A percentile compares a stretch with the other conserved stretches of the same genome.
phyloP scores from a whole-genome alignment of 2,888 invertebrate genomes.

The Mesoligia furuncula region DNA sequence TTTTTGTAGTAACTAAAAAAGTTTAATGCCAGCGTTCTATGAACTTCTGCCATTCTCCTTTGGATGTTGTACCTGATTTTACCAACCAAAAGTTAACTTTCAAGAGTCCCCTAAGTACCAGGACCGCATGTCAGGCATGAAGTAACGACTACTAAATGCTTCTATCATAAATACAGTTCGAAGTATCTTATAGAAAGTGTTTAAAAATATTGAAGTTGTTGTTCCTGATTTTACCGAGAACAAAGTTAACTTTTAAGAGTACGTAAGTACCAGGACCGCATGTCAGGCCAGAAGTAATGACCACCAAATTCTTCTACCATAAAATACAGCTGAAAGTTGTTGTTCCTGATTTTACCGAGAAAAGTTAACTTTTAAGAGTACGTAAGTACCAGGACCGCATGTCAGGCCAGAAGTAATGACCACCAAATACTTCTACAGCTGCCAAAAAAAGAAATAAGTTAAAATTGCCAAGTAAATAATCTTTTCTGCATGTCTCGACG shows the following conservation, averaged over 20 bases:
- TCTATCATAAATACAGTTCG: no score
- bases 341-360: neutral
- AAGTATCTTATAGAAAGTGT: no score
- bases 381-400: slow-evolving; percentile 32
- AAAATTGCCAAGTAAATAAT: slow-evolving; percentile 41
- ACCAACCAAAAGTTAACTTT: no score
- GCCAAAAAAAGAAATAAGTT: slow-evolving; percentile 22
- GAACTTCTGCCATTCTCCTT: no score
- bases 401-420: slow-evolving; percentile 7
- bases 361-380: neutral
- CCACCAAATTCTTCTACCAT: neutral
- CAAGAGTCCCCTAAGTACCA: no score
- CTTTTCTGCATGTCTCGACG: slow-evolving; percentile 48
- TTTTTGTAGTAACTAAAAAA: no score
- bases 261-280: neutral
- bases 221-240: neutral
- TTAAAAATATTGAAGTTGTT: neutral
- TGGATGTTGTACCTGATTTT: no score
- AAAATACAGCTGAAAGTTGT: neutral
- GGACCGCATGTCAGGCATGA: no score
- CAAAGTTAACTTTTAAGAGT: neutral
- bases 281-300: neutral
- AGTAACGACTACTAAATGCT: no score
- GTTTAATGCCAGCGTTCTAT: no score
- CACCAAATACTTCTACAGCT: neutral